Evolutionary conservation across 2,888 invertebrate genomes (phyloP).

Genomic region (Lepidocyrtoides sp.): DNA sequence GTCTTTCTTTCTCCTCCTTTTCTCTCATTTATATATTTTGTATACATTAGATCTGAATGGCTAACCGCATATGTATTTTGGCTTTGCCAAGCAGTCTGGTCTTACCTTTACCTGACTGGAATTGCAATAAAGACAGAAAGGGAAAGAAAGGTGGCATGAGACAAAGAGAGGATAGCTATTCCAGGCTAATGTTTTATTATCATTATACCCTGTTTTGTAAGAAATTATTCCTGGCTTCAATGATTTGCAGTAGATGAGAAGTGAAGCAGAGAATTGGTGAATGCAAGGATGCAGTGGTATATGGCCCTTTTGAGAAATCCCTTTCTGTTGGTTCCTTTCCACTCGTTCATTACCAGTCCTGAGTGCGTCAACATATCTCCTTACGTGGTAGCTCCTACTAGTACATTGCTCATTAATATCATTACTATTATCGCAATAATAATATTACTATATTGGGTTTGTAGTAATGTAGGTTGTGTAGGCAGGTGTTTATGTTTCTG

Average conservation of each 20-base stretch:
- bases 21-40: constrained; percentile 4
- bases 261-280: too few species aligned
- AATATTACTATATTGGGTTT: too few species aligned
- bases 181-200: background rate
- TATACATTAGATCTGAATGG: constrained; percentile 17
- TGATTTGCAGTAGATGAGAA: background rate
- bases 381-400: background rate
- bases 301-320: background rate
- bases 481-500: too few species aligned
- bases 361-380: background rate
- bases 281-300: background rate
- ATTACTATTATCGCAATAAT: too few species aligned
- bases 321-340: background rate
- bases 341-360: background rate
- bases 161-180: background rate
- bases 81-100: background rate
- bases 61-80: constrained; percentile 18
- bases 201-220: background rate
- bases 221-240: background rate
- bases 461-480: too few species aligned
- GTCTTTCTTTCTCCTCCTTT: constrained; percentile 7
- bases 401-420: constrained; percentile 18
- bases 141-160: background rate
- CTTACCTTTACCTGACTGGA: constrained; percentile 34
- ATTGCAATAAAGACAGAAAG: background rate